phyloP scores from a whole-genome alignment of 2,797 vertebrate genomes.

The Vultur gryphus region DNA sequence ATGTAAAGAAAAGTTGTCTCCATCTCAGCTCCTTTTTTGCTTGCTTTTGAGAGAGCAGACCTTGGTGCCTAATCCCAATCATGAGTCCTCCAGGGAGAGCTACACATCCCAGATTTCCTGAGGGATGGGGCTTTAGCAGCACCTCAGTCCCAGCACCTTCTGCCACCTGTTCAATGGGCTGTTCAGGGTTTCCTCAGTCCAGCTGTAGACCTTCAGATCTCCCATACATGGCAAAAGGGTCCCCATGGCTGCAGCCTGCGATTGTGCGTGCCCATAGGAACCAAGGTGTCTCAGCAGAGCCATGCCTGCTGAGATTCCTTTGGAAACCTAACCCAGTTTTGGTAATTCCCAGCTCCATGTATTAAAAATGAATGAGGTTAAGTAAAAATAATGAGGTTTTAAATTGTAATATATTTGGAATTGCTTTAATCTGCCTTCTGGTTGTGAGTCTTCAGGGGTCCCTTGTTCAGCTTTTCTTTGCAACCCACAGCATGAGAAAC shows the following conservation, averaged over 20 bases:
- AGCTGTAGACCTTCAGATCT: background rate
- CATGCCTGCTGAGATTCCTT: background rate
- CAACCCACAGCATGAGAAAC: background rate
- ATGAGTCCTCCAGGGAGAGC: background rate
- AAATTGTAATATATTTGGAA: background rate
- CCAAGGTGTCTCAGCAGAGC: background rate
- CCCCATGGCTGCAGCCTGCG: background rate
- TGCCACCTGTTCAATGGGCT: background rate
- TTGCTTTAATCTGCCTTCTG: conserved; percentile 23
- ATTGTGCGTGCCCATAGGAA: rapidly evolving
- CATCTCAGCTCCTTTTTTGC: background rate
- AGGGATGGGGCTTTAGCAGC: background rate
- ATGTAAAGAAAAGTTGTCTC: background rate
- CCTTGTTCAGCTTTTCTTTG: background rate
- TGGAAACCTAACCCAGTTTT: background rate
- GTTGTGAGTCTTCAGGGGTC: background rate
- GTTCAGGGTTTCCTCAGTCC: background rate
- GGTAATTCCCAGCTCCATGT: background rate
- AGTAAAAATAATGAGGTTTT: conserved; percentile 18
- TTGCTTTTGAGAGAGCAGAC: background rate
- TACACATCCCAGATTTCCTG: background rate
- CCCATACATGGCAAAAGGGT: background rate
- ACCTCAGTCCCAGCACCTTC: background rate
- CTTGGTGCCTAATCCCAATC: rapidly evolving
- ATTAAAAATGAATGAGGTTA: background rate